Evolutionary conservation across 2,888 invertebrate genomes (phyloP).

Genomic region (Dusona sp.): DNA sequence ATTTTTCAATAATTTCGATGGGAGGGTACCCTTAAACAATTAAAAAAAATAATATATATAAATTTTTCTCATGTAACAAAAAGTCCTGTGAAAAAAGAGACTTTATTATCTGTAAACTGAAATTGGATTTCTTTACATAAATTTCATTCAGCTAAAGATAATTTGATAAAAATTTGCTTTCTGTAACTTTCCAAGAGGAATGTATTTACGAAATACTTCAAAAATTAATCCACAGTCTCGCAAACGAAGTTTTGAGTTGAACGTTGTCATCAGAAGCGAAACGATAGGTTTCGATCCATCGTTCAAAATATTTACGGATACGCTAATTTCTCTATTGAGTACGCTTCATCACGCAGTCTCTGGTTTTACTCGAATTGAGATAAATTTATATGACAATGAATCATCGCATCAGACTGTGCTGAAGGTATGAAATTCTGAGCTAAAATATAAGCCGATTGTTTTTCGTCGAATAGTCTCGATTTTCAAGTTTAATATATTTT

Average conservation of each 20-base stretch:
- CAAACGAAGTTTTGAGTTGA: constrained; percentile 90
- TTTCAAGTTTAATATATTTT: background rate
- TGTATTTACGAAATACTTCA: background rate
- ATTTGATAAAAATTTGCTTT: background rate
- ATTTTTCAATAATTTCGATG: too few relatives aligned
- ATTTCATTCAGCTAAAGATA: background rate
- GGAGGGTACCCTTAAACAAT: too few relatives aligned
- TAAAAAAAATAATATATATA: background rate
- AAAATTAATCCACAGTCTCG: constrained; percentile 85
- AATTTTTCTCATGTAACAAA: background rate
- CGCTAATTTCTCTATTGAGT: constrained; percentile 90
- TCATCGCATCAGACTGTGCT: constrained; percentile 76
- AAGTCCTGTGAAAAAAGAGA: too few relatives aligned
- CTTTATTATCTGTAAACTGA: too few relatives aligned
- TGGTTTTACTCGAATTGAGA: constrained; percentile 92
- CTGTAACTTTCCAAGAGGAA: background rate
- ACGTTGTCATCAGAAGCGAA: constrained; percentile 87
- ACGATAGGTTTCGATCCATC: constrained; percentile 90
- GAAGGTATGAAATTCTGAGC: constrained; percentile 68
- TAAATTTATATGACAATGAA: constrained; percentile 89
- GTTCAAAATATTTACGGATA: constrained; percentile 90
- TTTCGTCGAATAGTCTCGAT: background rate
- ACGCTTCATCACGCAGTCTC: constrained; percentile 91
- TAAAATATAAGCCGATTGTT: background rate
- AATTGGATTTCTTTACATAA: too few relatives aligned